These are phyloP conservation scores for Sigmodon hispidus DNA, from an alignment of 2,113 vertebrate species.

Conservation along the genomic window DNA sequence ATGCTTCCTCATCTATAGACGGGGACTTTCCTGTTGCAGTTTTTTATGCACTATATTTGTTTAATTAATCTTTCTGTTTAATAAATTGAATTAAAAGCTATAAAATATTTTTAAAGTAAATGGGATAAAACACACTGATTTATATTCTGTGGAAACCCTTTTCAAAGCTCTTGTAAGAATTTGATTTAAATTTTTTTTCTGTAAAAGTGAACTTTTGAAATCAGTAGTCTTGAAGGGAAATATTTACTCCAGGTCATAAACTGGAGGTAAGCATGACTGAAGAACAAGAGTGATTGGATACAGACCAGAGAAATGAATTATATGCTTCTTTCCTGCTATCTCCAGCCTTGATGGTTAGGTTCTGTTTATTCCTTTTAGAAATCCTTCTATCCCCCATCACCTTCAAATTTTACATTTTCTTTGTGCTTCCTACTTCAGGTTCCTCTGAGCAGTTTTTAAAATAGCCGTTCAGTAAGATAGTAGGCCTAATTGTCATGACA, in stretches of 20 bases:
- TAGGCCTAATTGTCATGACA: not conserved
- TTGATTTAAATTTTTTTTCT: not conserved
- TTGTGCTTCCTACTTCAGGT: not conserved
- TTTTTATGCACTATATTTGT: not conserved
- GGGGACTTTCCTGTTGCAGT: not conserved
- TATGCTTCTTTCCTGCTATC: not conserved
- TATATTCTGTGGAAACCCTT: not conserved
- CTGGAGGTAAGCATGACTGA: not conserved
- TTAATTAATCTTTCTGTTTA: slow-evolving; percentile 52
- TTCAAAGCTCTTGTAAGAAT: not conserved
- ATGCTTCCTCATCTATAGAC: not conserved
- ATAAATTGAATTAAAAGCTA: slow-evolving; percentile 69
- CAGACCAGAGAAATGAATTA: not conserved
- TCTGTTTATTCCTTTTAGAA: no score
- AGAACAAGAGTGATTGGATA: not conserved
- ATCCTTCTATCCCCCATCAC: not conserved
- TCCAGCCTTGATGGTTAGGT: not conserved
- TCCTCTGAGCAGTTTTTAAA: not conserved
- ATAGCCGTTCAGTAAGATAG: not conserved
- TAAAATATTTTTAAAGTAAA: slow-evolving; percentile 57
- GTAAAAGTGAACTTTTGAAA: not conserved
- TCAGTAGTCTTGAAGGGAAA: not conserved
- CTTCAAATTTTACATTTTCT: not conserved
- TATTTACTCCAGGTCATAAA: not conserved
- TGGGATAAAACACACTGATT: slow-evolving; percentile 56